phyloP scores from a whole-genome alignment of 2,888 invertebrate genomes.

The Leistus spinibarbis region DNA sequence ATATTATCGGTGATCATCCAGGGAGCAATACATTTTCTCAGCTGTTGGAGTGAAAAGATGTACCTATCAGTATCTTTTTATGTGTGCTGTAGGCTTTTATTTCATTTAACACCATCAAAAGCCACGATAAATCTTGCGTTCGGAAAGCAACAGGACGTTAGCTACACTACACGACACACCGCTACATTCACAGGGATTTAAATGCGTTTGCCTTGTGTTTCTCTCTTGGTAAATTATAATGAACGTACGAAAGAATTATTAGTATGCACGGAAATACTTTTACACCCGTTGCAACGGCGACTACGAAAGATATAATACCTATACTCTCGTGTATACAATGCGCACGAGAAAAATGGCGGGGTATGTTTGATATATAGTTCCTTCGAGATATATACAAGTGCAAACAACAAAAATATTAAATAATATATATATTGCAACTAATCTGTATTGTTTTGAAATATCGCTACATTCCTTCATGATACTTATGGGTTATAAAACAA shows the following conservation, averaged over 20 bases:
- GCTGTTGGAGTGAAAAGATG: not conserved
- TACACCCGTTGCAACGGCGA: not conserved
- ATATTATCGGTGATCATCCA: not conserved
- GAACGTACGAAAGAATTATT: constrained; percentile 22
- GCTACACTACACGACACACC: not conserved
- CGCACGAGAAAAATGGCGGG: not conserved
- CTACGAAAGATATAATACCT: not conserved
- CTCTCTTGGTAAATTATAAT: constrained; percentile 17
- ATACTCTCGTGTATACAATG: not conserved
- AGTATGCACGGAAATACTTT: not conserved
- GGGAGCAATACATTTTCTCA: not conserved
- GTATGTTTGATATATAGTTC: not conserved
- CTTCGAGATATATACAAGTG: not conserved
- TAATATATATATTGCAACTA: no score
- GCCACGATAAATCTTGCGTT: constrained; percentile 1
- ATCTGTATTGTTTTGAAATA: not conserved
- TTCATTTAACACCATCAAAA: not conserved
- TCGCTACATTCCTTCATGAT: not conserved
- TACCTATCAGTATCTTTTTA: not conserved
- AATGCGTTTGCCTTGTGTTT: not conserved
- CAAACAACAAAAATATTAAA: not conserved
- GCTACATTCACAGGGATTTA: constrained; percentile 1
- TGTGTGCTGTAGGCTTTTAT: not conserved
- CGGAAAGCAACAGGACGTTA: constrained; percentile 10
- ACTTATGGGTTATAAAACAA: no score